Conservation (phyloP, 2,113 vertebrate species). For the Carassius gibelio region DNA sequence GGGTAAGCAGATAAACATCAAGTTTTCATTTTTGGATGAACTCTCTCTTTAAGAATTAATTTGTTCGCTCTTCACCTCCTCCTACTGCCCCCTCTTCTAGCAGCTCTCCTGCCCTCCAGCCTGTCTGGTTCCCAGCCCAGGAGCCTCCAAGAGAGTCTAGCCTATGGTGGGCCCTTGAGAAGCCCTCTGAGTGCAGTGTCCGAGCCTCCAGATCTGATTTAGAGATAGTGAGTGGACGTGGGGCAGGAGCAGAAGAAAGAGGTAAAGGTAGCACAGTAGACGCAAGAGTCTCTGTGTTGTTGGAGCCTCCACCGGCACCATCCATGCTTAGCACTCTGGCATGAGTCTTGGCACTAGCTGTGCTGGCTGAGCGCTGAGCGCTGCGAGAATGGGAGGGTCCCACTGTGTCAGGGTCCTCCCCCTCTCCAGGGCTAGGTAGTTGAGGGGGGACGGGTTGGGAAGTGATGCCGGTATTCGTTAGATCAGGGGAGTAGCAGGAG, state of each 20-base stretch:
- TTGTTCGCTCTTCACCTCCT: slow-evolving; percentile 76
- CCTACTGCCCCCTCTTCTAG: slow-evolving; percentile 85
- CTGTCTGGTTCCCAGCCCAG: slow-evolving; percentile 81
- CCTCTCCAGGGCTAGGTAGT: slow-evolving; percentile 68
- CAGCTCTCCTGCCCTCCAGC: slow-evolving; percentile 79
- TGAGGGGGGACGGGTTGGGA: slow-evolving; percentile 64
- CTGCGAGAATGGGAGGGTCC: slow-evolving; percentile 74
- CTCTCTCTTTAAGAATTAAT: background rate
- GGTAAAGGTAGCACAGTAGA: slow-evolving; percentile 71
- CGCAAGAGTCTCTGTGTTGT: slow-evolving; percentile 60
- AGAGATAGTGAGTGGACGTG: slow-evolving; percentile 80
- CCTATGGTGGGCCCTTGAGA: slow-evolving; percentile 72
- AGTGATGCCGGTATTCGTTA: slow-evolving; percentile 66
- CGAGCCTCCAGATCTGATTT: slow-evolving; percentile 88
- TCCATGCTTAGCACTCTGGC: slow-evolving; percentile 89
- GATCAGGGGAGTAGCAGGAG: slow-evolving; percentile 86
- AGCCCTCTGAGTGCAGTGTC: slow-evolving; percentile 67
- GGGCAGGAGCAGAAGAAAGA: slow-evolving; percentile 67
- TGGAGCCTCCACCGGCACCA: slow-evolving; percentile 74
- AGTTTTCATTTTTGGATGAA: too few species aligned
- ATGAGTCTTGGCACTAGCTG: slow-evolving; percentile 87
- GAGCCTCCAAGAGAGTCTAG: slow-evolving; percentile 77
- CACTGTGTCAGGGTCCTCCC: slow-evolving; percentile 65
- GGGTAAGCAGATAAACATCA: too few species aligned
- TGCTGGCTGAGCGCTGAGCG: slow-evolving; percentile 85